Evolutionary conservation across 2,888 invertebrate genomes (phyloP), one percentile per base, ranked within the genome.

Genomic region (Melolontha melolontha): DNA sequence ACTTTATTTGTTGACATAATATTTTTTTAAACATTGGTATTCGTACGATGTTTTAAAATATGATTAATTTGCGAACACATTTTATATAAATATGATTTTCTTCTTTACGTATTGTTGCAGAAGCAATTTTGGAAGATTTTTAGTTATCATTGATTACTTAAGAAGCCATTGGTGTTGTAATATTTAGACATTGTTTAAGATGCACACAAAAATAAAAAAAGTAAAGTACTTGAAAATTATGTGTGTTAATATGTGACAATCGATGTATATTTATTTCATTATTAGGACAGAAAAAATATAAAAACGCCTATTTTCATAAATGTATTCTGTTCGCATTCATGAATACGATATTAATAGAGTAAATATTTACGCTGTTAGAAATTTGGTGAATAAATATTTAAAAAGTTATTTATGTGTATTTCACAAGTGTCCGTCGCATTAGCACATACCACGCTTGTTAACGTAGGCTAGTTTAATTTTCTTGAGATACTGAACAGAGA

Each of bases 321-420:
- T 44, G 59, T 29, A 10, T 22, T 11, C 5, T n/a, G 41, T 27
- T 5, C 41, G 6, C 10, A 44, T 44, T 11, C 29, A 59, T 59
- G 29, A 59, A 44, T 44, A 29, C 59, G 14, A 59, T 34, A 44
- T 59, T 59, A 59, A 44, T 59, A 59, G 29, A 27, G 59, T 59
- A 42, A 59, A 59, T 59, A 44, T 59, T 59, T 59, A 47, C 44
- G 29, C 14, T 59, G 59, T 29, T 22, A 27, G 47, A 44, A 27
- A 59, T 59, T 47, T 44, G 44, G 44, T 44, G 44, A 59, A 59
- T 59, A 59, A 59, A 59, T 59, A 59, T 59, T 59, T 59, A 59
- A 59, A 44, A 59, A 59, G 42, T 44, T 59, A 59, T 59, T 59
- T 59, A 59, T 59, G 59, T 44, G 34, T 44, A 29, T 59, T 59